Conservation (phyloP, 2,888 invertebrate species). For the Saturnia pavonia region DNA sequence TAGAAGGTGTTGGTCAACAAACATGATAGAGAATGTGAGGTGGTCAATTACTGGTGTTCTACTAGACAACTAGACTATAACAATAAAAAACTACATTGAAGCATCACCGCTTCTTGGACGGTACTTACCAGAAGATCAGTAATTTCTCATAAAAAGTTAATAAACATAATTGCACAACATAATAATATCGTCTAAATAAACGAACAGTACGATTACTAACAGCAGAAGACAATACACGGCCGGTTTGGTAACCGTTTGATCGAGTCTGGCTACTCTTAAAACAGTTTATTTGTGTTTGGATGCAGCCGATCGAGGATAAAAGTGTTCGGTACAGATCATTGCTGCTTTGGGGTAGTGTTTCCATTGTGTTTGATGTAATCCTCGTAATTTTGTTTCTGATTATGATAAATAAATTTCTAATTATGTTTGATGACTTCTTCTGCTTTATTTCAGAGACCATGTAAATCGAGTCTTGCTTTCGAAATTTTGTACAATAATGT, state of each 20-base stretch:
- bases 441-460: too few species aligned
- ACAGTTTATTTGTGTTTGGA: constrained; percentile 17
- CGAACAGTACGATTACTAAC: not conserved
- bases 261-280: constrained; percentile 9
- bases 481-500: too few species aligned
- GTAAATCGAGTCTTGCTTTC: too few species aligned
- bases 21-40: too few species aligned
- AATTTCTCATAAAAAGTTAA: not conserved
- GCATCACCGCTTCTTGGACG: not conserved
- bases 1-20: too few species aligned
- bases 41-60: too few species aligned
- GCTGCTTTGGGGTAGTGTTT: constrained; percentile 1
- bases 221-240: constrained; percentile 3
- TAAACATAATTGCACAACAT: not conserved
- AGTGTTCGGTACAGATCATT: constrained; percentile 13
- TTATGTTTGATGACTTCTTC: too few species aligned
- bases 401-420: too few species aligned
- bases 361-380: constrained; percentile 2
- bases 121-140: not conserved
- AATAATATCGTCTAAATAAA: constrained; percentile 8
- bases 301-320: constrained; percentile 17
- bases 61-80: too few species aligned
- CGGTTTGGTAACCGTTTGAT: constrained; percentile 16
- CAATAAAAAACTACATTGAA: too few species aligned
- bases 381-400: not conserved